These are phyloP conservation scores for Ciconia maguari DNA, from an alignment of 2,113 vertebrate genomes.

Conservation along the genomic window DNA sequence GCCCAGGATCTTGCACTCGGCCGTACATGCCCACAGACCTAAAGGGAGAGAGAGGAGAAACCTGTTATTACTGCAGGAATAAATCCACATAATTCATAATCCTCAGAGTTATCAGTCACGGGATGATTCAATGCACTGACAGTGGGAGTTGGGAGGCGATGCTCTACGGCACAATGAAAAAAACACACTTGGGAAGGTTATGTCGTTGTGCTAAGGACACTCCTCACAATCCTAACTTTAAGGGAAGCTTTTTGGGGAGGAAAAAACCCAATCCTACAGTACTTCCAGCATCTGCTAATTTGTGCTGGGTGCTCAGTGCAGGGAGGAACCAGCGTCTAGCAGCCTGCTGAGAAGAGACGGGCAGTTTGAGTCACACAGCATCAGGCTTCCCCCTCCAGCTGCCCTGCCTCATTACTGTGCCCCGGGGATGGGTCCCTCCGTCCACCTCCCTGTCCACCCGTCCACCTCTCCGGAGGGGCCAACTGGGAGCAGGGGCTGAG, in stretches of 20 bases:
- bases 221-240: background rate
- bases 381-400: background rate
- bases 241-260: background rate
- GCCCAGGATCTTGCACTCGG: slow-evolving; percentile 93
- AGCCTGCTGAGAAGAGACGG: background rate
- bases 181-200: background rate
- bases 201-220: background rate
- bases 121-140: background rate
- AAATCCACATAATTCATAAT: background rate
- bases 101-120: background rate
- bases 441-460: background rate
- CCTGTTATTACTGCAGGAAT: background rate
- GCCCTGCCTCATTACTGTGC: background rate
- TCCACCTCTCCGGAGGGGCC: background rate
- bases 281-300: background rate
- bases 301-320: background rate
- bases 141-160: fast-evolving
- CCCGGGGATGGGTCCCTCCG: background rate
- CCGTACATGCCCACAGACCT: slow-evolving; percentile 97
- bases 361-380: background rate
- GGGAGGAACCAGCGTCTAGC: background rate
- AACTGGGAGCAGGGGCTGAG: background rate
- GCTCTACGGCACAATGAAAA: background rate
- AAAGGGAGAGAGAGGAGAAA: background rate
- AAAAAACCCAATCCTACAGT: background rate